Evolutionary conservation across 2,113 vertebrate species (phyloP).

Genomic region (Octodon degus): DNA sequence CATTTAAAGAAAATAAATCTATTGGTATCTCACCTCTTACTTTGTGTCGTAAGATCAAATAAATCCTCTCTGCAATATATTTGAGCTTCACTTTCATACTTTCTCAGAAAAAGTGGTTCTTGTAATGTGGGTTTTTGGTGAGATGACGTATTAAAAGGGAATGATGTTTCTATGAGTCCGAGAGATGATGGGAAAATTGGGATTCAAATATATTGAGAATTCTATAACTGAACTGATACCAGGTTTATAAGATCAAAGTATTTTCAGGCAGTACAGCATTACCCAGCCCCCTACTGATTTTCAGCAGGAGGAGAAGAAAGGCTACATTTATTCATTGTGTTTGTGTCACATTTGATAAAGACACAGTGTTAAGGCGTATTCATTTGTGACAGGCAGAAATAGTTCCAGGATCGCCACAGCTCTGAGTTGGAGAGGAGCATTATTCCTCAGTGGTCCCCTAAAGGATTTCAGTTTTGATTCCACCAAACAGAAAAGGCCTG

Average conservation of each 20-base stretch:
- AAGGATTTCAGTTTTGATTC: background rate
- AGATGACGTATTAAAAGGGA: background rate
- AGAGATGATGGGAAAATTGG: background rate
- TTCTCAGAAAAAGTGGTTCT: conserved; percentile 27
- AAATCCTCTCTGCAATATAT: conserved; percentile 28
- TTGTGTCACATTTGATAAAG: background rate
- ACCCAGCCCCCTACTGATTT: background rate
- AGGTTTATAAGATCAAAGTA: background rate
- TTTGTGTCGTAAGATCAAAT: conserved; percentile 27
- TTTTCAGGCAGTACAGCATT: background rate
- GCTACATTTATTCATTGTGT: background rate
- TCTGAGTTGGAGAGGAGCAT: background rate
- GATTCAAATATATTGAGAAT: background rate
- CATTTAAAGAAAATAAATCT: conserved; percentile 35
- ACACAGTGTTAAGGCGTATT: background rate
- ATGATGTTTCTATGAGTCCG: background rate
- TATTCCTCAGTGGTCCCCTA: background rate
- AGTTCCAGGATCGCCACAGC: fast-evolving
- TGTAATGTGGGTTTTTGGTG: background rate
- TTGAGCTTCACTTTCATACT: background rate
- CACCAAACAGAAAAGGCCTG: background rate
- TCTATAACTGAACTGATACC: background rate
- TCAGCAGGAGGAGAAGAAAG: background rate
- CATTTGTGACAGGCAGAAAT: background rate
- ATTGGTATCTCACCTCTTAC: conserved; percentile 12